These are phyloP conservation scores for Drosophila nasuta DNA, from an alignment of 1,140 invertebrate genomes.

Conservation along the genomic window DNA sequence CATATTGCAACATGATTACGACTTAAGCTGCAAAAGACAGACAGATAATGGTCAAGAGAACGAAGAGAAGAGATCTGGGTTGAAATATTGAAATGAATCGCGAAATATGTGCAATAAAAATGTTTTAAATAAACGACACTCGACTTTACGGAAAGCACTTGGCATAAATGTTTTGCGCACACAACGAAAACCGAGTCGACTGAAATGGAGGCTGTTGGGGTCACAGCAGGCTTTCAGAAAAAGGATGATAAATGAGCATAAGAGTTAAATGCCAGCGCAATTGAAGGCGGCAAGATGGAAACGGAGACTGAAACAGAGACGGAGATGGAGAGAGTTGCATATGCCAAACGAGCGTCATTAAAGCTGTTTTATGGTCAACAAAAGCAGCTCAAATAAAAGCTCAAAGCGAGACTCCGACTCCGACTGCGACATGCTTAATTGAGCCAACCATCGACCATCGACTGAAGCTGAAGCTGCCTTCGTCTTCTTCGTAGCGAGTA, in stretches of 20 bases:
- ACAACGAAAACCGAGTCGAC: slow-evolving; percentile 39
- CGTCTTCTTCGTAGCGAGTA: slow-evolving; percentile 30
- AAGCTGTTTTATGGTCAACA: slow-evolving; percentile 74
- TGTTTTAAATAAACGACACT: slow-evolving; percentile 69
- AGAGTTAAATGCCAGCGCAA: slow-evolving; percentile 70
- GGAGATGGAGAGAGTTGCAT: slow-evolving; percentile 3
- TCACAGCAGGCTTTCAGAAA: slow-evolving; percentile 65
- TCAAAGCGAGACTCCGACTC: slow-evolving; percentile 6
- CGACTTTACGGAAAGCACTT: slow-evolving; percentile 61
- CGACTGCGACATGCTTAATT: slow-evolving; percentile 47
- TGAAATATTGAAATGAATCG: slow-evolving; percentile 73
- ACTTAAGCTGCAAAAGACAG: slow-evolving; percentile 53
- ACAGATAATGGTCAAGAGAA: background rate
- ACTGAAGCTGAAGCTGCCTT: background rate
- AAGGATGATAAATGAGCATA: slow-evolving; percentile 77
- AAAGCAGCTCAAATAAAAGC: slow-evolving; percentile 37
- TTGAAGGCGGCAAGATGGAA: slow-evolving; percentile 36
- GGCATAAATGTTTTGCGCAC: slow-evolving; percentile 68
- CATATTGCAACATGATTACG: slow-evolving; percentile 72
- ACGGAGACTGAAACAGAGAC: slow-evolving; percentile 4
- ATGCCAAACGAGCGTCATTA: slow-evolving; percentile 71
- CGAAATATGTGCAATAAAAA: slow-evolving; percentile 78
- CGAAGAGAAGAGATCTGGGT: background rate
- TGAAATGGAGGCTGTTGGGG: slow-evolving; percentile 57
- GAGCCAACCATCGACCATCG: slow-evolving; percentile 26